Evolutionary conservation across 2,797 vertebrate genomes (phyloP).

Genomic region (Prionace glauca): DNA sequence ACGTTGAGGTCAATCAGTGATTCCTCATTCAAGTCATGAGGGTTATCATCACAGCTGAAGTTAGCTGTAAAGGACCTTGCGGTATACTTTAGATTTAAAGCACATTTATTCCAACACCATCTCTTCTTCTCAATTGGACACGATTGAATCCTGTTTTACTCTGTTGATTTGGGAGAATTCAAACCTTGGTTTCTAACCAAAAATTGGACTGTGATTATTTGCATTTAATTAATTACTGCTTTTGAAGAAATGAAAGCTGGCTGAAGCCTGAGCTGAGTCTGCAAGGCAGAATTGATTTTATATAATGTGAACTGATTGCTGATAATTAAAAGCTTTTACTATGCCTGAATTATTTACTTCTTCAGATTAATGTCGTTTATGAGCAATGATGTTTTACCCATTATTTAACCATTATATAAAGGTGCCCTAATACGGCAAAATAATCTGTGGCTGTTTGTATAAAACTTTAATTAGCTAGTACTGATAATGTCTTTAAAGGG

Average conservation of each 20-base stretch:
- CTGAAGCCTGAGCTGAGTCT: conserved; percentile 42
- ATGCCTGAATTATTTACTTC: conserved; percentile 48
- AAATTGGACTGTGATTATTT: conserved; percentile 51
- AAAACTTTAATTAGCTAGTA: conserved; percentile 6
- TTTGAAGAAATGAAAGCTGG: conserved; percentile 52
- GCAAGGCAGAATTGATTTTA: conserved; percentile 5
- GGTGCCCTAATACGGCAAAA: not conserved
- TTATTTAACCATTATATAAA: not conserved
- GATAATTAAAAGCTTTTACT: conserved; percentile 51
- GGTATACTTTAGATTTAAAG: not conserved
- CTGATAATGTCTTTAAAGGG: not conserved
- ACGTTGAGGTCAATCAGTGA: no score
- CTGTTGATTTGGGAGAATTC: not conserved
- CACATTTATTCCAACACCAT: not conserved
- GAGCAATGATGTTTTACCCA: not conserved
- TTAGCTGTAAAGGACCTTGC: not conserved
- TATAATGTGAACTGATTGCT: conserved; percentile 45
- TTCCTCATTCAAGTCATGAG: no score
- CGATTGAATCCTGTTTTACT: not conserved
- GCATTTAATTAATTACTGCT: conserved; percentile 56
- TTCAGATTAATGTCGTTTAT: conserved; percentile 36
- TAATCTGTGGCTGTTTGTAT: not conserved
- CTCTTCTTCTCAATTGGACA: not conserved
- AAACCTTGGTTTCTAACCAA: not conserved
- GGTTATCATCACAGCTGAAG: no score